Percentiles rank a stretch among this genome's conserved stretches.
Conservation (phyloP, 2,888 invertebrate genomes). For the Cephus pulcher region DNA sequence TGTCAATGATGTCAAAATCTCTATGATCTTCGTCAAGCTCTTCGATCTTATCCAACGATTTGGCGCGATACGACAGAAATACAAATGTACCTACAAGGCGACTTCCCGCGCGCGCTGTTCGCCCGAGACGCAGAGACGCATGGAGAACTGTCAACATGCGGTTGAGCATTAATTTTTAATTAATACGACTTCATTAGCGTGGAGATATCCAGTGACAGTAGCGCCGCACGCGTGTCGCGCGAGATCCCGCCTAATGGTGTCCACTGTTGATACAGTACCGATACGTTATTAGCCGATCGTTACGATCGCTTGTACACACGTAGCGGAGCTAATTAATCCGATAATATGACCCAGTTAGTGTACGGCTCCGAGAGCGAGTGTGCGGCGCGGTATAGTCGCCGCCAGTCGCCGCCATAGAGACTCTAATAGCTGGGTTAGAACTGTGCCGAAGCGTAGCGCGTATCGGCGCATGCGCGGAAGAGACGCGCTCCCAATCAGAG, state of each 20-base stretch:
- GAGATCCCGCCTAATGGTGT: conserved; percentile 31
- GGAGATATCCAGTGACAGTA: conserved; percentile 33
- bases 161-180: conserved; percentile 45
- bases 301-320: conserved; percentile 31
- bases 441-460: background rate
- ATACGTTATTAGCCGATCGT: conserved; percentile 34
- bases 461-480: background rate
- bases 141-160: conserved; percentile 20
- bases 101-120: background rate
- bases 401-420: background rate
- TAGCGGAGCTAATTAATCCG: conserved; percentile 49
- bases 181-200: conserved; percentile 51
- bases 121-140: background rate
- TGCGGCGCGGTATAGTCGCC: background rate
- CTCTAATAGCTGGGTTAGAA: background rate
- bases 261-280: conserved; percentile 21
- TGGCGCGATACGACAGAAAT: background rate
- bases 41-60: background rate
- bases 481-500: background rate
- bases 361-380: background rate
- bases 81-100: background rate
- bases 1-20: background rate
- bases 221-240: conserved; percentile 25
- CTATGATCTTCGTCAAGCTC: background rate
- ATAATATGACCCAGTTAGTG: conserved; percentile 44